These are phyloP conservation scores for Clangula hyemalis DNA, from an alignment of 2,797 vertebrate species.

Conservation along the genomic window DNA sequence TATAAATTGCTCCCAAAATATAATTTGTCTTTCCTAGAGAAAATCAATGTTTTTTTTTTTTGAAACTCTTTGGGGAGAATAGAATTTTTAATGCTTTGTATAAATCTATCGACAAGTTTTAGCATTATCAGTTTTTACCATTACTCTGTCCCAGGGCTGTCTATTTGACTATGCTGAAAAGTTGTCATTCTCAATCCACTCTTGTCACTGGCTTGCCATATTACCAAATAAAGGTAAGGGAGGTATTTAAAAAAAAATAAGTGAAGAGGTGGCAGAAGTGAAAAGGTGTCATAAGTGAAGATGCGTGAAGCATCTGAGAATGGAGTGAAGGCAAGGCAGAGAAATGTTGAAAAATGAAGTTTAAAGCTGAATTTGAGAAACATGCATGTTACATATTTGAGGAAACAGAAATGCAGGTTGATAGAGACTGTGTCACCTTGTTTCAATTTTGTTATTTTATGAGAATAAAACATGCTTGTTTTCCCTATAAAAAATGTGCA, in stretches of 20 bases:
- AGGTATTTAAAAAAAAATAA: background rate
- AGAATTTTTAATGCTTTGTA: background rate
- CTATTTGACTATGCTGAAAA: background rate
- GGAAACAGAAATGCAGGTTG: background rate
- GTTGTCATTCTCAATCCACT: background rate
- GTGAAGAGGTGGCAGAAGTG: background rate
- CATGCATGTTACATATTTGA: background rate
- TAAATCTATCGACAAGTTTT: background rate
- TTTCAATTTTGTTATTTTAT: background rate
- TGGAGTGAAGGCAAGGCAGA: background rate
- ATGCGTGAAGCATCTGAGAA: background rate
- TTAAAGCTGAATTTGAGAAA: background rate
- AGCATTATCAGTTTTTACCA: background rate
- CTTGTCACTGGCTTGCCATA: background rate
- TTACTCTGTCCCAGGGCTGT: background rate
- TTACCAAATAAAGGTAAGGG: background rate
- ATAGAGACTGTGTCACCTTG: background rate
- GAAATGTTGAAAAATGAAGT: background rate
- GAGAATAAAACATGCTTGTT: background rate
- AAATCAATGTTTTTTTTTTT: background rate
- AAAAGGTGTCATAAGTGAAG: background rate
- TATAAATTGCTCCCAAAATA: slow-evolving; percentile 10
- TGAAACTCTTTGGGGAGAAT: background rate
- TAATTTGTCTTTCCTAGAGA: background rate
- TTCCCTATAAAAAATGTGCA: background rate